Evolutionary conservation across 2,888 invertebrate genomes (phyloP).

Genomic region (Eutolmus rufibarbis): DNA sequence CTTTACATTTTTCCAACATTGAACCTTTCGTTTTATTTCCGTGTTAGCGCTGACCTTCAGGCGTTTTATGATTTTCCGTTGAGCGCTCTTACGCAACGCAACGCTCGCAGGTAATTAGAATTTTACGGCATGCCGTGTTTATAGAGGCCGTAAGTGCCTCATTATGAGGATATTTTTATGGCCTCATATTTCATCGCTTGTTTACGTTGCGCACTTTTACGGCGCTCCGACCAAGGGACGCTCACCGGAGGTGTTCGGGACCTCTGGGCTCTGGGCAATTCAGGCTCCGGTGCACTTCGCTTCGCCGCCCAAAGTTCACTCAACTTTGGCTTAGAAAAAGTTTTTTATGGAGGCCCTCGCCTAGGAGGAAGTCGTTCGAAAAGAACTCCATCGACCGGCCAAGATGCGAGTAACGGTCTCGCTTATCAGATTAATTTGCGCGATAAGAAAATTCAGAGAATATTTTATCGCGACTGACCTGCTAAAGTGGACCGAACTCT

Average conservation of each 20-base stretch:
- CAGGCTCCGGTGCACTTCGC: slow-evolving; percentile 8
- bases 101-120: slow-evolving; percentile 15
- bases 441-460: background rate
- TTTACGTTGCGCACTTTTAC: slow-evolving; percentile 26
- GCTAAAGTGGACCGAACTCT: background rate
- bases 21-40: background rate
- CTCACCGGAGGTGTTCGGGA: background rate
- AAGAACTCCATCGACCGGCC: background rate
- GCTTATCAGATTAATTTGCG: background rate
- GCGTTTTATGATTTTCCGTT: slow-evolving; percentile 7
- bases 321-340: background rate
- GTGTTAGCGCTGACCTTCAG: background rate
- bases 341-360: background rate
- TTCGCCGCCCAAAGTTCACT: background rate
- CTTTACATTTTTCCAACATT: background rate
- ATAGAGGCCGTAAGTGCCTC: slow-evolving; percentile 7
- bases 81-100: slow-evolving; percentile 9
- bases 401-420: background rate
- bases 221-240: background rate
- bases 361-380: background rate
- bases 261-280: background rate
- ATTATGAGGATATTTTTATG: slow-evolving; percentile 33
- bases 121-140: slow-evolving; percentile 28
- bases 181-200: slow-evolving; percentile 20
- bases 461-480: background rate